phyloP scores from a whole-genome alignment of 2,797 vertebrate species.

The Oryzias sinensis region DNA sequence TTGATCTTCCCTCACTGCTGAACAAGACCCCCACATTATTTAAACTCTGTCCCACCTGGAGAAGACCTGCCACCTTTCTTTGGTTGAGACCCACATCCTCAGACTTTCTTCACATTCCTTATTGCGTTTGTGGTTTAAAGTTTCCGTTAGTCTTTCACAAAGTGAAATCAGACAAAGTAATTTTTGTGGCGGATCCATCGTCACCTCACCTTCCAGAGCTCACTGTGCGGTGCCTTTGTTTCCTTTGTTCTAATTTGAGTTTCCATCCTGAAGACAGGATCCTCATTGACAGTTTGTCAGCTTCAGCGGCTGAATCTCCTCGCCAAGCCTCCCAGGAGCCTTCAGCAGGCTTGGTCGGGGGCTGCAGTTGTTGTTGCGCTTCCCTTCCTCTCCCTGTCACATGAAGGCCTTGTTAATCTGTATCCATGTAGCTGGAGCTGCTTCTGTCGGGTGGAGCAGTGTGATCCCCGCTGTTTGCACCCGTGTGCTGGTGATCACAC shows the following conservation, averaged over 20 bases:
- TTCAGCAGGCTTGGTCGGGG: constrained; percentile 43
- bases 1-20: no score
- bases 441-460: constrained; percentile 16
- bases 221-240: constrained; percentile 49
- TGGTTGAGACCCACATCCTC: no score
- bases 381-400: constrained; percentile 32
- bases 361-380: constrained; percentile 20
- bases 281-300: constrained; percentile 60
- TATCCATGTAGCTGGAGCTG: constrained; percentile 24
- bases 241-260: constrained; percentile 74
- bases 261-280: constrained; percentile 66
- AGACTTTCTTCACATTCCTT: no score
- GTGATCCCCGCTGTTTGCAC: constrained; percentile 10
- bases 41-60: no score
- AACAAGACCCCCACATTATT: no score
- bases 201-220: constrained; percentile 37
- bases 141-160: no score
- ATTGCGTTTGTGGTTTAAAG: no score
- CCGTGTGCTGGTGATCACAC: constrained; percentile 2
- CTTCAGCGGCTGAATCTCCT: constrained; percentile 59
- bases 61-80: no score
- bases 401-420: constrained; percentile 20
- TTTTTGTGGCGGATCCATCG: constrained; percentile 24
- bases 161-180: constrained; percentile 21
- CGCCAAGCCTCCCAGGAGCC: constrained; percentile 53